phyloP scores from a whole-genome alignment of 2,888 invertebrate genomes.

The Ceratothoa steindachneri region DNA sequence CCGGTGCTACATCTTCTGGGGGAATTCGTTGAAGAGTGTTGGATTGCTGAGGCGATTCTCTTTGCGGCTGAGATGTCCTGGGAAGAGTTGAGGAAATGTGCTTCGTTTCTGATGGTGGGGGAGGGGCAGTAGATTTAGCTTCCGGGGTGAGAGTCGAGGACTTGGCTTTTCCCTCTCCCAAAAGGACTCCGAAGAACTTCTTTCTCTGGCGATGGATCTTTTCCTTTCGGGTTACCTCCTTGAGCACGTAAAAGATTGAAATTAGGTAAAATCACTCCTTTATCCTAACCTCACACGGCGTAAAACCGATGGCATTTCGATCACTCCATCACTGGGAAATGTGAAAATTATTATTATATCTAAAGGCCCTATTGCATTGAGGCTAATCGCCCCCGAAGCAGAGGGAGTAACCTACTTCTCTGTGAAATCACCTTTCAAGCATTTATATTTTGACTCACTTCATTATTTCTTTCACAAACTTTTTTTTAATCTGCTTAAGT shows the following conservation, averaged over 20 bases:
- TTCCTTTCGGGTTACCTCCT: slow-evolving; percentile 32
- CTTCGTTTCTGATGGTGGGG: not conserved
- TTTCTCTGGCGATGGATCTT: slow-evolving; percentile 37
- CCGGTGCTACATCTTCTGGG: not conserved
- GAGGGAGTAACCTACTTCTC: too few relatives aligned
- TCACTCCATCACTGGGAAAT: too few relatives aligned
- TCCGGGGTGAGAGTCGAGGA: not conserved
- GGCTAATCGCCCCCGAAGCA: too few relatives aligned
- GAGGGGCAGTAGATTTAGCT: not conserved
- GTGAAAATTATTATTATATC: too few relatives aligned
- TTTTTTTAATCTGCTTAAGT: too few relatives aligned
- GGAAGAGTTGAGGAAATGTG: not conserved
- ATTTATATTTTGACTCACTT: too few relatives aligned
- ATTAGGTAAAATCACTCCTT: too few relatives aligned
- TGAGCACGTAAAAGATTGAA: not conserved
- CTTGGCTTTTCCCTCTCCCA: slow-evolving; percentile 27
- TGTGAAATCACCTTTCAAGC: too few relatives aligned
- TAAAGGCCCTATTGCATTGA: too few relatives aligned
- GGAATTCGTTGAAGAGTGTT: not conserved
- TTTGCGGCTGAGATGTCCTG: not conserved
- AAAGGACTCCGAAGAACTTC: slow-evolving; percentile 36
- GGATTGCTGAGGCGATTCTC: not conserved
- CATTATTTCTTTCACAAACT: too few relatives aligned
- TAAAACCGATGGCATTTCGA: too few relatives aligned
- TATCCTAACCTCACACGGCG: too few relatives aligned